Base-by-base conservation (phyloP, 2,113 vertebrate species). In the Girardinichthys multiradiatus region DNA sequence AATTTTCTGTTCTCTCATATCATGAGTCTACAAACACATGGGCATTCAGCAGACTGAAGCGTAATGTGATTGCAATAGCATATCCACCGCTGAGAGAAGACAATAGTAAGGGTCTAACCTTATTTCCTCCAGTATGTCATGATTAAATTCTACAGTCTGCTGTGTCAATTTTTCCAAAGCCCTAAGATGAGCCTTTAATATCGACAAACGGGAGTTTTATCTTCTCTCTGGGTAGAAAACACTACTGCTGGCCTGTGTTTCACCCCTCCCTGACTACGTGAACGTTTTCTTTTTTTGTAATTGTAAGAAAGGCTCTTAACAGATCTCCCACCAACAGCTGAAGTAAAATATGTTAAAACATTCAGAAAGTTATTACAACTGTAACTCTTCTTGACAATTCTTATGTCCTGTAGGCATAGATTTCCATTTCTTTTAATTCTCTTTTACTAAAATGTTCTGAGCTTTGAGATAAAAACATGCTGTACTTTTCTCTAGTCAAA, bases 141-240 rank as follows among this genome's bases (percentile, higher is more conserved):
- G 86, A 89, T 89, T 87, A 87, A 85, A 88, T 87, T 82, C 63
- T 60, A 72, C 70, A 72, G 48, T 63, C 79, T 59, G 62, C 70
- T 60, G 68, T 81, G 68, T 71, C 82, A 87, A 81, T 81, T 21
- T 29, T 69, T 76, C 67, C 72, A 35, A 79, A 82, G 67, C 28
- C 79, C 70, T 70, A 39, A 30, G 70, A 87, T 77, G 75, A 80
- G 84, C 68, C 73, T 86, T 83, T 81, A 74, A 76, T 77, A 80
- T 83, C 83, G 81, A 84, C 79, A 74, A 72, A 73, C 27, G 54
- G 59, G 24, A 63, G 42, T 86, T 80, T 83, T 82, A 86, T 87
- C 77, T 86, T 27, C 70, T 68, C 69, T 72, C 5, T 1, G 19
- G 37, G 74, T 64, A 70, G 62, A 85, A 80, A 88, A 83, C 66